phyloP scores from a whole-genome alignment of 2,113 vertebrate genomes.

The Gasterosteus nipponicus region DNA sequence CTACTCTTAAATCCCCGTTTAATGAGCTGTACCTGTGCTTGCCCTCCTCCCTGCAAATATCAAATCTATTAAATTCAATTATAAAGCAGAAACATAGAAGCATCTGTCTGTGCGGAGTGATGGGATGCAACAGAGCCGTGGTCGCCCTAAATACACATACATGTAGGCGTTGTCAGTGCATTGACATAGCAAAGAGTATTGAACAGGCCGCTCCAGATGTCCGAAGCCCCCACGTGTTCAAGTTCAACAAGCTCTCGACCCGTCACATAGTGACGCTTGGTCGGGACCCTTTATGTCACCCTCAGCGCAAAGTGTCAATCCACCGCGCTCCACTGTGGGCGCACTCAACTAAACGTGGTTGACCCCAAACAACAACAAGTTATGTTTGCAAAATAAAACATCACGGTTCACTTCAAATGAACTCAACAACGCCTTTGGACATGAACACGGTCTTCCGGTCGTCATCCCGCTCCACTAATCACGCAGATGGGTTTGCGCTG shows the following conservation, averaged over 20 bases:
- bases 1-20: background rate
- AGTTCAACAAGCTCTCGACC: background rate
- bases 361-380: too few relatives aligned
- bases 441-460: background rate
- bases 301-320: too few relatives aligned
- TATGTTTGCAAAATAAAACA: too few relatives aligned
- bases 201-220: slow-evolving; percentile 16
- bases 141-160: background rate
- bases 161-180: background rate
- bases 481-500: background rate
- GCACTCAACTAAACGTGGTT: too few relatives aligned
- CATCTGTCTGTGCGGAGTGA: too few relatives aligned
- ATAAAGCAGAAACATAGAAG: too few relatives aligned
- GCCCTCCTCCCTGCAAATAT: too few relatives aligned
- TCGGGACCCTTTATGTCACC: too few relatives aligned
- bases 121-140: background rate
- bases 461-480: background rate
- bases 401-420: background rate
- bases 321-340: too few relatives aligned
- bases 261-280: too few relatives aligned
- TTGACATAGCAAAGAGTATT: background rate
- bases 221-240: background rate
- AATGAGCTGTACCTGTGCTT: too few relatives aligned
- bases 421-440: background rate
- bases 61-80: too few relatives aligned